Base-by-base conservation (phyloP, 2,888 invertebrate species). In the Chaetogeoica ovagalla region DNA sequence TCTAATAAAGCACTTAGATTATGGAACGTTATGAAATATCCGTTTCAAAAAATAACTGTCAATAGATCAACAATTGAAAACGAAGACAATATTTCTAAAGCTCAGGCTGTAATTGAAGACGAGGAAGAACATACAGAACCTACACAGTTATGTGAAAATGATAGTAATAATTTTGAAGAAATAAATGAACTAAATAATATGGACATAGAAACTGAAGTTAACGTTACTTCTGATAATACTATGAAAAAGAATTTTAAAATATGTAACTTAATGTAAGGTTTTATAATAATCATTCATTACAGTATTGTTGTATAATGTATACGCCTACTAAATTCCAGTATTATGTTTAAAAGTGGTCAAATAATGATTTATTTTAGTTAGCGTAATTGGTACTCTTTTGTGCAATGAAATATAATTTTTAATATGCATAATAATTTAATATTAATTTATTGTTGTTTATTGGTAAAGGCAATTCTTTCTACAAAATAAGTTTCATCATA, bases 1-100 rank as follows among this genome's bases (percentile, higher is more conserved):
- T 11, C 63, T 23, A 63, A 23, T 57, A 79, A 79, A 57, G 30
- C 63, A 79, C 15, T 63, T 55, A 79, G 71, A 63, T n/a, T 79
- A 9, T 79, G 70, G 79, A 79, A 71, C 21, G 43, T 71, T 9
- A 79, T 79, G 57, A 79, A 79, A 71, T 63, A 55, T 63, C 79
- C 79, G 5, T 79, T 79, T 63, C 62, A 65, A 43, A 79, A 70
- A 79, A 57, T 79, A 55, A 43, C 79, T 13, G 43, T 9, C n/a
- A 63, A 55, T 30, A 43, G 39, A 11, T 30, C 59, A 11, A 8
- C 39, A 19, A 63, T 15, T 63, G n/a, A 39, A 70, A 65, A 79
- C 43, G 17, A 63, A 62, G 52, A 43, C 43, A 55, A 70, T 63
- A 43, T n/a, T 43, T 70, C 77, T 23, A 55, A 63, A 62, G 70